Conservation (phyloP, 2,797 vertebrate species). For the Apogon hyalosoma region DNA sequence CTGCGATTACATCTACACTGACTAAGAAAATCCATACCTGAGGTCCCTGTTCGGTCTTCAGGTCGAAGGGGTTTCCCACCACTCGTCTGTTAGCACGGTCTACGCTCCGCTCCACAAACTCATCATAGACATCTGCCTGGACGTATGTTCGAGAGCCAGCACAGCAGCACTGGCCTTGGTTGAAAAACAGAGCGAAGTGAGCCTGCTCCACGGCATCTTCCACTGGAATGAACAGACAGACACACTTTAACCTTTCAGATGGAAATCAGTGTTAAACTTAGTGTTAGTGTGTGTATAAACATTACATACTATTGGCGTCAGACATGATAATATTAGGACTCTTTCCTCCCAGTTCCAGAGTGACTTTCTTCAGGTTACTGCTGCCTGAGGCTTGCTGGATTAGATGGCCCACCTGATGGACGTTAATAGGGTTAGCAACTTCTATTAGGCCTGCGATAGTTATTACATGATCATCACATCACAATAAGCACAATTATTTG, state of each 20-base stretch:
- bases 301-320: conserved; percentile 90
- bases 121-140: conserved; percentile 91
- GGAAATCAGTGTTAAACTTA: background rate
- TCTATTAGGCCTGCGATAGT: too few relatives aligned
- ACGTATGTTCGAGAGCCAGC: conserved; percentile 93
- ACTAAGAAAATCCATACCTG: conserved; percentile 83
- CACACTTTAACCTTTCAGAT: background rate
- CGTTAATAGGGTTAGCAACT: background rate
- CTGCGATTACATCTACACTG: too few relatives aligned
- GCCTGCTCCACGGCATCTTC: conserved; percentile 94
- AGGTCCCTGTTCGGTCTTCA: conserved; percentile 93
- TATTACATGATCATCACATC: too few relatives aligned
- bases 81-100: conserved; percentile 88
- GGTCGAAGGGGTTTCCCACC: conserved; percentile 94
- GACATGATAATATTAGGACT: conserved; percentile 96
- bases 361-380: conserved; percentile 95
- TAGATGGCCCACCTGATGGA: conserved; percentile 89
- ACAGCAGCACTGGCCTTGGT: conserved; percentile 97
- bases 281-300: background rate
- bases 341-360: conserved; percentile 96
- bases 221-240: conserved; percentile 79
- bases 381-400: conserved; percentile 92
- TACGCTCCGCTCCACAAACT: conserved; percentile 93
- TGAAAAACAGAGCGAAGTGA: conserved; percentile 96
- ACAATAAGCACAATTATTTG: too few relatives aligned